These are phyloP conservation scores for Callosobruchus maculatus DNA, from an alignment of 2,888 invertebrate genomes.

Conservation along the genomic window DNA sequence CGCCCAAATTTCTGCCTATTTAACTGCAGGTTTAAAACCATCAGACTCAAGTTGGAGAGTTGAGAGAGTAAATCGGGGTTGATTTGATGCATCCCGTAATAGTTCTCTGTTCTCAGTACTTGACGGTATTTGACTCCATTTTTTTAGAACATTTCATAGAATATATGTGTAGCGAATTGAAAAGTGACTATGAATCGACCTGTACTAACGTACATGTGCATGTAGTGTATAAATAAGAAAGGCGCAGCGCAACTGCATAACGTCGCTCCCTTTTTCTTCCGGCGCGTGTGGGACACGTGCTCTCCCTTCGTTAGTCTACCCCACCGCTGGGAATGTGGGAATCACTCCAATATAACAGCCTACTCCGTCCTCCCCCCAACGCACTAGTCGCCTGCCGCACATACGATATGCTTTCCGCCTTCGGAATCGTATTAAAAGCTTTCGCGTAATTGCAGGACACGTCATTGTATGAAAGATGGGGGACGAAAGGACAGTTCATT, in stretches of 20 bases:
- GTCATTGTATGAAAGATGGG: not conserved
- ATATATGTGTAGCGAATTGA: too few relatives aligned
- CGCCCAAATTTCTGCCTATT: too few relatives aligned
- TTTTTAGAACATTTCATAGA: too few relatives aligned
- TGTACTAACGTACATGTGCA: not conserved
- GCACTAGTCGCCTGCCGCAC: not conserved
- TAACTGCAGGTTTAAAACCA: too few relatives aligned
- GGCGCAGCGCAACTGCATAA: not conserved
- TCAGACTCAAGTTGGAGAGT: too few relatives aligned
- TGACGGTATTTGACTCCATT: too few relatives aligned
- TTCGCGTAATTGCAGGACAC: not conserved
- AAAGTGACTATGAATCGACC: too few relatives aligned
- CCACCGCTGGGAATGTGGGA: not conserved
- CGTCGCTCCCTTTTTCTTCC: not conserved
- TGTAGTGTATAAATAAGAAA: not conserved
- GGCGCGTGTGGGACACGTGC: not conserved
- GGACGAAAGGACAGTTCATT: not conserved
- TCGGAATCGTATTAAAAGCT: not conserved
- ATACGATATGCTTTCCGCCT: not conserved
- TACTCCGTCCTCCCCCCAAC: not conserved
- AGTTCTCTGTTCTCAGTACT: too few relatives aligned
- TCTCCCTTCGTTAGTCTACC: not conserved
- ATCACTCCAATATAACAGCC: not conserved
- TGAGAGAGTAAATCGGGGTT: too few relatives aligned
- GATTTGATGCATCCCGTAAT: too few relatives aligned